Evolutionary conservation across 2,888 invertebrate species (phyloP), one percentile per base, ranked within the genome.

Genomic region (Meteorus colon): DNA sequence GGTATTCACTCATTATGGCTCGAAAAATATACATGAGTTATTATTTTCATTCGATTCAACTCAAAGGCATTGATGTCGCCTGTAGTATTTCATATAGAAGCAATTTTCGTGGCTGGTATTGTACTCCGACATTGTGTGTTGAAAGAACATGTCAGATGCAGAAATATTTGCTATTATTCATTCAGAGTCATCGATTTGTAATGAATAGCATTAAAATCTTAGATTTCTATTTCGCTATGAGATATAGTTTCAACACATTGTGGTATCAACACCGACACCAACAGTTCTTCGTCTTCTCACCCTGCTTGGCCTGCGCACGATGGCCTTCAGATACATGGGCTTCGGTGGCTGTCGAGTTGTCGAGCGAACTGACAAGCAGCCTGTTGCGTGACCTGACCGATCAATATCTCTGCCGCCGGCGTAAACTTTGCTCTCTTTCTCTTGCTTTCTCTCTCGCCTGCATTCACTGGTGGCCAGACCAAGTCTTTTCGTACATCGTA

Each of bases 331-430:
- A 73, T 62, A 69, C 65, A 62, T 73, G 66, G 63, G 71, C 70
- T 69, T 65, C 62, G 67, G 63, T 73, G 68, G 75, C 77, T 69
- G 76, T 79, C 67, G 77, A 74, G 76, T 71, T 74, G 71, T 73
- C 68, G 74, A 63, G 74, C 69, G 69, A 70, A 76, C 76, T 78
- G 78, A 79, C 77, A 81, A 77, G 78, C 82, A 80, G 82, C 82
- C 82, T 82, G 82, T 82, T 82, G 82, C 82, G 82, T 82, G 82
- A 79, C 80, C 80, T 66, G 72, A 76, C 51, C 78, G 80, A 82
- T 82, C 82, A 79, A 82, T 82, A 81, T 80, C 77, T 75, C 67
- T 74, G 74, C 73, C 60, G 74, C 73, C 73, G 37, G 34, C 69
- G 41, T 60, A 60, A 41, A 16, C 63, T 51, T 60, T 27, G 63